phyloP scores from a whole-genome alignment of 2,888 invertebrate species.

The Dione juno region DNA sequence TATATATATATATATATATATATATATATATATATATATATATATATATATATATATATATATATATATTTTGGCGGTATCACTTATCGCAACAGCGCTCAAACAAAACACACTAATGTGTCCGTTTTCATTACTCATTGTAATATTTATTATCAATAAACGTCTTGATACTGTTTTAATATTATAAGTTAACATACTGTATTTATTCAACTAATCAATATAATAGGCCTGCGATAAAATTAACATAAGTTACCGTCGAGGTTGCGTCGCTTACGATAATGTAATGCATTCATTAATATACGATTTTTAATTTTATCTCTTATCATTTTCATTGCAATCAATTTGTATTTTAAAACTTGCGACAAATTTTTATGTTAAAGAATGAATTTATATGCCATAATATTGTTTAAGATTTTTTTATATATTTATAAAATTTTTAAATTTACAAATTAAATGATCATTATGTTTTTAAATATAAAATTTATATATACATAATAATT shows the following conservation, averaged over 20 bases:
- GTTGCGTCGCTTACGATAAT: constrained; percentile 16
- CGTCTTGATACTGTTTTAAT: constrained; percentile 22
- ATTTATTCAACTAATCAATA: constrained; percentile 19
- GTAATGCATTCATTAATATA: constrained; percentile 14
- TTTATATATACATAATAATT: no score
- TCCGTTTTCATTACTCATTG: constrained; percentile 27
- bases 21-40: not conserved
- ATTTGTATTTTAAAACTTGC: constrained; percentile 13
- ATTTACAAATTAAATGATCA: not conserved
- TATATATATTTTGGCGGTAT: not conserved
- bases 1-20: not conserved
- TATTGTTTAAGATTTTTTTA: not conserved
- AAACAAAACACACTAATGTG: constrained; percentile 32
- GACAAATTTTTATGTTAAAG: not conserved
- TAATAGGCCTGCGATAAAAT: constrained; percentile 19
- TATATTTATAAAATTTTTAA: not conserved
- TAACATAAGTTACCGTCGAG: constrained; percentile 17
- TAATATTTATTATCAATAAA: constrained; percentile 33
- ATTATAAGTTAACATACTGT: constrained; percentile 16
- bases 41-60: not conserved
- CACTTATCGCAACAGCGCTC: constrained; percentile 18
- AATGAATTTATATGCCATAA: not conserved
- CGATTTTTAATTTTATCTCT: constrained; percentile 5
- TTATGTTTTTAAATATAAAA: no score
- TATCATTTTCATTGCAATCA: constrained; percentile 21